Conservation (phyloP, 2,113 vertebrate species). For the Bungarus multicinctus region DNA sequence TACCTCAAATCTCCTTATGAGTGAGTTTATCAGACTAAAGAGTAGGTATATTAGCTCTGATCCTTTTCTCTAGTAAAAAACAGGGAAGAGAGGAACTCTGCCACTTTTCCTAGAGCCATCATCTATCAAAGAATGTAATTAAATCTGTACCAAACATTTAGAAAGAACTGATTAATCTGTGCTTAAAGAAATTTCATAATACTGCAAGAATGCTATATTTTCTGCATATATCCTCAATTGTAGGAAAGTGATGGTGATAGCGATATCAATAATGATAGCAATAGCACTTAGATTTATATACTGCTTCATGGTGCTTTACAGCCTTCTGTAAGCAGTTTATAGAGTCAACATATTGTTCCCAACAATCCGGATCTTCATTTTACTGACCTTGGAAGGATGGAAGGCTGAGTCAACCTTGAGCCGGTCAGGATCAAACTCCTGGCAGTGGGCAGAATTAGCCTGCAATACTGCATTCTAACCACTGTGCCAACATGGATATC, state of each 20-base stretch:
- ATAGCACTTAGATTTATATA: not conserved
- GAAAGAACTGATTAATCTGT: slow-evolving; percentile 19
- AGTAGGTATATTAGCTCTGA: not conserved
- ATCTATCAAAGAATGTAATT: slow-evolving; percentile 46
- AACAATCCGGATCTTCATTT: not conserved
- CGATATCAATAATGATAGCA: not conserved
- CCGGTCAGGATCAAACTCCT: not conserved
- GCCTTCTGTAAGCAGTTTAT: not conserved
- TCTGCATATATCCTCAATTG: not conserved
- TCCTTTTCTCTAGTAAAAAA: slow-evolving; percentile 6
- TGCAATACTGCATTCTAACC: not conserved
- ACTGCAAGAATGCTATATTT: not conserved
- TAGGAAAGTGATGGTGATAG: not conserved
- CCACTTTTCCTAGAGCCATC: slow-evolving; percentile 31
- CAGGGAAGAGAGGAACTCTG: slow-evolving; percentile 17
- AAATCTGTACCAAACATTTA: slow-evolving; percentile 17
- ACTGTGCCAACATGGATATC: not conserved
- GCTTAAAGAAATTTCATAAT: not conserved
- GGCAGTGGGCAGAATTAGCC: not conserved
- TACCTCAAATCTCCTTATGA: not conserved
- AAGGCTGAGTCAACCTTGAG: not conserved
- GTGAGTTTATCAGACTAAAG: not conserved
- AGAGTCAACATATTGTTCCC: not conserved
- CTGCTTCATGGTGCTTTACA: not conserved
- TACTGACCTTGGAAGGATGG: not conserved